phyloP scores from a whole-genome alignment of 2,797 vertebrate species.

The Argentina silus region DNA sequence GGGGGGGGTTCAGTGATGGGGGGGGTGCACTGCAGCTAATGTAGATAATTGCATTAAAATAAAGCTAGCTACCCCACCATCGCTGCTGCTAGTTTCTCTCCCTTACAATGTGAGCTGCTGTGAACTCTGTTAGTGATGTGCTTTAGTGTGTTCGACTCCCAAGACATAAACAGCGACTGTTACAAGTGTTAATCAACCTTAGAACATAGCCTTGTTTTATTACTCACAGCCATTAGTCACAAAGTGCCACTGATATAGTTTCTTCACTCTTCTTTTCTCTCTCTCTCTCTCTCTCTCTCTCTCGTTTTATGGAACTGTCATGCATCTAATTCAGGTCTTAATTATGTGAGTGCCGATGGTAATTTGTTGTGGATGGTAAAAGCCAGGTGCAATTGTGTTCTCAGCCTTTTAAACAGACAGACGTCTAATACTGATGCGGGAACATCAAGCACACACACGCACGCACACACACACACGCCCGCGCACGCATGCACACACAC shows the following conservation, averaged over 20 bases:
- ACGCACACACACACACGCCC: too few relatives aligned
- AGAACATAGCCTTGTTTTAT: conserved; percentile 14
- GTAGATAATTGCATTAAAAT: too few relatives aligned
- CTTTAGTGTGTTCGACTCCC: neutral
- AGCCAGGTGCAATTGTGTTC: conserved; percentile 19
- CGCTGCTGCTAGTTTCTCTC: neutral
- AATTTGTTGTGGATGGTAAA: conserved; percentile 35
- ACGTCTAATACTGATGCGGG: conserved; percentile 26
- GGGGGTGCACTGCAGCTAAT: too few relatives aligned
- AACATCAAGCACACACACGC: too few relatives aligned
- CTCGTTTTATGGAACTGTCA: conserved; percentile 33
- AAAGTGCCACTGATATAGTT: neutral
- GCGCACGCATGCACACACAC: too few relatives aligned
- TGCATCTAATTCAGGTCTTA: conserved; percentile 33
- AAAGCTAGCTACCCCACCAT: too few relatives aligned
- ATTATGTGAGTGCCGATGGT: conserved; percentile 29
- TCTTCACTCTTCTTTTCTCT: too few relatives aligned
- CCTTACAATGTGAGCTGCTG: neutral
- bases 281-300: too few relatives aligned
- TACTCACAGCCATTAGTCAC: conserved; percentile 5
- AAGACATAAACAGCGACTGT: neutral
- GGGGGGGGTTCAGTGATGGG: neutral
- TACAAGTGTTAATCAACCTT: conserved; percentile 23
- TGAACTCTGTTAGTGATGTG: neutral
- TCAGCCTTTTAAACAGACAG: conserved; percentile 30